phyloP scores from a whole-genome alignment of 2,113 vertebrate species.

The Loxodonta africana region DNA sequence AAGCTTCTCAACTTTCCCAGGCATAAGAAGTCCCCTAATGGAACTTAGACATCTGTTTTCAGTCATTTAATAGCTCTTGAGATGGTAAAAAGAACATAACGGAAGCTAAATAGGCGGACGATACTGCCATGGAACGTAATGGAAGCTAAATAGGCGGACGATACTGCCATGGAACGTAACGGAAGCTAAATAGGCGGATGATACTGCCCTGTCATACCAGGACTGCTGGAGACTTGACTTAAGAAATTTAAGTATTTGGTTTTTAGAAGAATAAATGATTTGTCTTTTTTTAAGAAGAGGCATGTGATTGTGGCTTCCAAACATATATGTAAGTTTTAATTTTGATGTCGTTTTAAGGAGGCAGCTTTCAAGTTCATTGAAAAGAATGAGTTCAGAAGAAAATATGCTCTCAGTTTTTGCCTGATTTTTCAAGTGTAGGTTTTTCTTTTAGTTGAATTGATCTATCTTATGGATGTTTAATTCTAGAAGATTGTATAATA shows the following conservation, averaged over 20 bases:
- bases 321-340: constrained; percentile 52
- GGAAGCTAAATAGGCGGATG: constrained; percentile 56
- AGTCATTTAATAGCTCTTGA: constrained; percentile 63
- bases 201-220: neutral
- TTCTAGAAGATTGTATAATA: constrained; percentile 24
- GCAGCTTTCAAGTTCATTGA: neutral
- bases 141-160: constrained; percentile 56
- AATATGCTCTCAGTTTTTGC: neutral
- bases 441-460: neutral
- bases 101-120: constrained; percentile 56
- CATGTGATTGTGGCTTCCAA: constrained; percentile 31
- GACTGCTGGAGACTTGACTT: neutral
- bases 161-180: neutral
- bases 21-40: constrained; percentile 23
- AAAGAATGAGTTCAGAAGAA: constrained; percentile 38
- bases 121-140: neutral
- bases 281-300: constrained; percentile 47
- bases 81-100: constrained; percentile 50
- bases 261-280: constrained; percentile 59
- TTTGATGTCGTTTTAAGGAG: constrained; percentile 13
- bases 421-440: neutral
- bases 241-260: constrained; percentile 38
- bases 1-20: constrained; percentile 51
- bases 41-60: constrained; percentile 62
- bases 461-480: neutral